Conservation (phyloP, 2,888 invertebrate genomes). For the Drosophila eohydei region DNA sequence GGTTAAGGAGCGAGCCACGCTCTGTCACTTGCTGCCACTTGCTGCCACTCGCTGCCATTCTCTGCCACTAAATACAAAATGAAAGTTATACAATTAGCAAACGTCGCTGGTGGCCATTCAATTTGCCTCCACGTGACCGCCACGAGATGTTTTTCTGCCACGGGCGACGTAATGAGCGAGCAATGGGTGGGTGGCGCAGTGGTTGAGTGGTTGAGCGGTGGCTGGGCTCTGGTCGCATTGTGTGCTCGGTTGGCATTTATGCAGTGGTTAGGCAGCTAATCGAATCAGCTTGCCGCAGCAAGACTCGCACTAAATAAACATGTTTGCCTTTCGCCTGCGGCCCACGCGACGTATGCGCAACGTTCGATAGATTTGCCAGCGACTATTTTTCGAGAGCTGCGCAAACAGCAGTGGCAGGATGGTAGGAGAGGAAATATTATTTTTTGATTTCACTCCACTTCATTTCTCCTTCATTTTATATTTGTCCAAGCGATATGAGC, state of each 20-base stretch:
- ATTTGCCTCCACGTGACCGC: conserved; percentile 38
- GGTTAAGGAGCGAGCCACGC: background rate
- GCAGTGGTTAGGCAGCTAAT: conserved; percentile 57
- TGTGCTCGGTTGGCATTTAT: conserved; percentile 8
- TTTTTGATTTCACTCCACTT: conserved; percentile 1
- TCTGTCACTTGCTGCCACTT: background rate
- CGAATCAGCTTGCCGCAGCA: conserved; percentile 67
- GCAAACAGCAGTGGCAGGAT: background rate
- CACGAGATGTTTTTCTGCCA: conserved; percentile 21
- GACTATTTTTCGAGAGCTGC: conserved; percentile 28
- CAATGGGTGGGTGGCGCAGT: background rate
- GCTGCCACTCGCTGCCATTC: background rate
- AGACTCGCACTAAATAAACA: conserved; percentile 38
- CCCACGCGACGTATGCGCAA: conserved; percentile 30
- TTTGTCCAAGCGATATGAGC: conserved; percentile 24
- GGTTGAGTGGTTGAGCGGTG: conserved; percentile 1
- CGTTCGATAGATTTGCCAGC: conserved; percentile 18
- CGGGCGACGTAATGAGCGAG: conserved; percentile 14
- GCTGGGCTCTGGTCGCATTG: background rate
- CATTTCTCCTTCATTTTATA: conserved; percentile 15
- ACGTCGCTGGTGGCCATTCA: conserved; percentile 34
- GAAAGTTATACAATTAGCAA: conserved; percentile 35
- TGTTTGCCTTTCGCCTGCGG: conserved; percentile 1
- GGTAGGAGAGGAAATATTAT: conserved; percentile 1
- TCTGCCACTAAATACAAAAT: conserved; percentile 11